Conservation (phyloP, 30 jellyfish, hydroid and myxozoan species). For the Hydractinia symbiolongicarpus region DNA sequence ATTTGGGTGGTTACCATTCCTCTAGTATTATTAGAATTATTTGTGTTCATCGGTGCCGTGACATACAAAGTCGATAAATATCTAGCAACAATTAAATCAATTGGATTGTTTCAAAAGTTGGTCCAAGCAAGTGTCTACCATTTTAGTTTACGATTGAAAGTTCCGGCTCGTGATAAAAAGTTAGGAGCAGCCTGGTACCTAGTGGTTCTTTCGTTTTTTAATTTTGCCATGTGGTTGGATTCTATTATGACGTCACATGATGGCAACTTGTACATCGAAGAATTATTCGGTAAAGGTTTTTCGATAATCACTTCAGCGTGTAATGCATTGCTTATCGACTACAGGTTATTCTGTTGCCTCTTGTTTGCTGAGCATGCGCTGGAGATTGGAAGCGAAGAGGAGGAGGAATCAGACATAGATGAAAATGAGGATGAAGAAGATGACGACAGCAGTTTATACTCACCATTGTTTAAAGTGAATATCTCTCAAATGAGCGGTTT, state of each 20-base stretch:
- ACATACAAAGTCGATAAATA: neutral
- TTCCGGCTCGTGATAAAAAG: constrained; percentile 12
- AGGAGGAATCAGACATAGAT: neutral
- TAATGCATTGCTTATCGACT: constrained; percentile 39
- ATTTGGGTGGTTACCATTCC: constrained; percentile 49
- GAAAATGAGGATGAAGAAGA: neutral
- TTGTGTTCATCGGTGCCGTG: constrained; percentile 31
- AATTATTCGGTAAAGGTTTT: constrained; percentile 34
- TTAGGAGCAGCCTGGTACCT: constrained; percentile 34
- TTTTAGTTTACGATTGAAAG: constrained; percentile 27
- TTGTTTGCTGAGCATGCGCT: constrained; percentile 38
- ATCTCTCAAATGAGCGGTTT: constrained; percentile 17
- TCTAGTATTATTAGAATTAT: constrained; percentile 26
- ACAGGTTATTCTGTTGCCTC: constrained; percentile 35
- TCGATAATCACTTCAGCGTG: constrained; percentile 36
- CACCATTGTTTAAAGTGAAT: neutral
- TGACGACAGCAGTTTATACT: neutral
- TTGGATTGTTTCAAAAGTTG: constrained; percentile 26
- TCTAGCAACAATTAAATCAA: constrained; percentile 7
- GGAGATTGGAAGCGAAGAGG: constrained; percentile 21
- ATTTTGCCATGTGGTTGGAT: constrained; percentile 38
- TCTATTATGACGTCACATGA: constrained; percentile 23
- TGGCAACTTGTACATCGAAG: constrained; percentile 16
- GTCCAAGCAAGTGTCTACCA: constrained; percentile 41
- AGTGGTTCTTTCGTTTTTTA: constrained; percentile 23